Conservation (phyloP, 92 coral and sea anemone species). For the Palythoa grandis region DNA sequence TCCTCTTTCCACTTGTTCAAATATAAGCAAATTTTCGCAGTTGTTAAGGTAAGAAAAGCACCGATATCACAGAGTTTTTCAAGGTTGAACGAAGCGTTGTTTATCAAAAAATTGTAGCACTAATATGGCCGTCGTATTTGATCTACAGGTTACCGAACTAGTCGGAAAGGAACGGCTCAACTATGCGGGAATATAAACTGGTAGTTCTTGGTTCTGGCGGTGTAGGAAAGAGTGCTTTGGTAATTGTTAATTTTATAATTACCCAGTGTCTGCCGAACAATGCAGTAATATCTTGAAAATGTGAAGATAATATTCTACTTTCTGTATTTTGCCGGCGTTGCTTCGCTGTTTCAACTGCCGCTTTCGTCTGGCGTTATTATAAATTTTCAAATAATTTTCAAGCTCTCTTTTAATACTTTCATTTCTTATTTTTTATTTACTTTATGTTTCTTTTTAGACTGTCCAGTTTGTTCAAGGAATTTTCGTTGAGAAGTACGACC, state of each 20-base stretch:
- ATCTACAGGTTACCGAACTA: conserved; percentile 34
- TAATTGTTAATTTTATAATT: conserved; percentile 44
- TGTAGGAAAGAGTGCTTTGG: conserved; percentile 99
- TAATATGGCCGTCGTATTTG: conserved; percentile 20
- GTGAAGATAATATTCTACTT: conserved; percentile 9
- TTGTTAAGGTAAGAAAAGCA: conserved; percentile 19
- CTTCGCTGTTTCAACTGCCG: background rate
- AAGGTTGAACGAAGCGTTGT: background rate
- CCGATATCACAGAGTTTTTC: background rate
- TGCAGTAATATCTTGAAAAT: background rate
- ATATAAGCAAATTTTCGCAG: conserved; percentile 23
- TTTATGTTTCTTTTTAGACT: conserved; percentile 63
- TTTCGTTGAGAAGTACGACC: conserved; percentile 98
- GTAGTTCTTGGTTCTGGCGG: conserved; percentile 99
- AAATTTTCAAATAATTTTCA: background rate
- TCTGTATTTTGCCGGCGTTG: conserved; percentile 16
- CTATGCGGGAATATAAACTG: conserved; percentile 97
- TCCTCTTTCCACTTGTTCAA: conserved; percentile 51
- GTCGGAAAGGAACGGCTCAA: conserved; percentile 35
- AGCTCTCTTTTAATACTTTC: background rate
- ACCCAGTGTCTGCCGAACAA: background rate
- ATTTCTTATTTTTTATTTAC: conserved; percentile 5
- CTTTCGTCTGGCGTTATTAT: background rate
- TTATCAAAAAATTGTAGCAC: background rate
- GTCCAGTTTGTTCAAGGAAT: conserved; percentile 99